phyloP scores from a whole-genome alignment of 92 coral and sea anemone species.

The Palythoa grandis region DNA sequence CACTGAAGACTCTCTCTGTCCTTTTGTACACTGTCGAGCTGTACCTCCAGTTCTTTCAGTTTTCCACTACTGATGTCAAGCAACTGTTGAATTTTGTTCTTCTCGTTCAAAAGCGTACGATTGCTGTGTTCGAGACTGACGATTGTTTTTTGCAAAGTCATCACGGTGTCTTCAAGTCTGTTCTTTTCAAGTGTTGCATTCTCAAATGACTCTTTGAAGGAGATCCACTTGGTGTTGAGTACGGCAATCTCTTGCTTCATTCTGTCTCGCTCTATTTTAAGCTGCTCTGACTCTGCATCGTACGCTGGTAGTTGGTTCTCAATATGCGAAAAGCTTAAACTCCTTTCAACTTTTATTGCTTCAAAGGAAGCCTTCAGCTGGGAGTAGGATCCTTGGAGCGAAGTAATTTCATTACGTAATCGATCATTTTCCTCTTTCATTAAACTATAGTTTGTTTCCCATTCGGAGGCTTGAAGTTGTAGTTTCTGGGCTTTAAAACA shows the following conservation, averaged over 20 bases:
- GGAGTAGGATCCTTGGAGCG: conserved; percentile 40
- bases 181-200: conserved; percentile 39
- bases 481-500: conserved; percentile 61
- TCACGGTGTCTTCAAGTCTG: conserved; percentile 48
- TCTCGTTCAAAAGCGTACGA: conserved; percentile 40
- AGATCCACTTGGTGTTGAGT: conserved; percentile 43
- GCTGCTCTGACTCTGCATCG: conserved; percentile 41
- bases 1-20: conserved; percentile 35
- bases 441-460: conserved; percentile 67
- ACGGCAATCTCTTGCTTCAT: conserved; percentile 45
- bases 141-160: conserved; percentile 38
- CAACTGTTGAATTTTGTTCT: conserved; percentile 44
- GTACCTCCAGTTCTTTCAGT: conserved; percentile 16
- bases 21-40: conserved; percentile 18
- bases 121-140: conserved; percentile 46
- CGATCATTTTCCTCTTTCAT: conserved; percentile 72
- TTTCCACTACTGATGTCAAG: conserved; percentile 1
- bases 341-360: conserved; percentile 14
- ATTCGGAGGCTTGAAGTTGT: conserved; percentile 66
- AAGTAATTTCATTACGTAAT: conserved; percentile 51
- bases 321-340: conserved; percentile 20
- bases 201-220: conserved; percentile 48
- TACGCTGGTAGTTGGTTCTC: conserved; percentile 32
- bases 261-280: conserved; percentile 41
- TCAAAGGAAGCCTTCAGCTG: conserved; percentile 36